Evolutionary conservation across 2,113 vertebrate species (phyloP).

Genomic region (Sylvietta virens): DNA sequence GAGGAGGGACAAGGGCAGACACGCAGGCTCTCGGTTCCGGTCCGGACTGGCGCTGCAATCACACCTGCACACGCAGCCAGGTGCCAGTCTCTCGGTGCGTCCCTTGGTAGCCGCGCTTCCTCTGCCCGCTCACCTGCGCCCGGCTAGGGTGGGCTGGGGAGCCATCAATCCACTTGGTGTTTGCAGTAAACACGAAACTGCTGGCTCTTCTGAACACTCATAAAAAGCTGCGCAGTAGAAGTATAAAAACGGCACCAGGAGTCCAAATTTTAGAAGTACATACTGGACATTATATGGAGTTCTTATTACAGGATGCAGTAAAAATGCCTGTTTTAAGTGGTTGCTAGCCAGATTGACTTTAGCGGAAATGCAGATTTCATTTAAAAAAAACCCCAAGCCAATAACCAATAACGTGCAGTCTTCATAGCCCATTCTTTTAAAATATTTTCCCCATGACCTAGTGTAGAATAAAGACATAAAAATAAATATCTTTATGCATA

Average conservation of each 20-base stretch:
- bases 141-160: background rate
- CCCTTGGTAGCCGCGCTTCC: rapidly evolving
- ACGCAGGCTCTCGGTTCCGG: background rate
- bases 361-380: background rate
- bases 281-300: background rate
- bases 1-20: background rate
- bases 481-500: background rate
- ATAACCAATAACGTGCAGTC: background rate
- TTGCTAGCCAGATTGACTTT: background rate
- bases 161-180: background rate
- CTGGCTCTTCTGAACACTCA: background rate
- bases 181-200: background rate
- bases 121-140: rapidly evolving
- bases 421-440: background rate
- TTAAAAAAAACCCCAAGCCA: background rate
- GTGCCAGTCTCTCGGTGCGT: rapidly evolving
- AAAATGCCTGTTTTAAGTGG: background rate
- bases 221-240: background rate
- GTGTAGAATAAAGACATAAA: background rate
- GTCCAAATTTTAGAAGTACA: background rate
- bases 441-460: background rate
- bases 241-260: background rate
- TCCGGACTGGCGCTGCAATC: rapidly evolving
- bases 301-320: background rate
- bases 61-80: rapidly evolving